Evolutionary conservation across 2,113 vertebrate genomes (phyloP), one percentile per base, ranked within the genome.

Genomic region (Halichoerus grypus): DNA sequence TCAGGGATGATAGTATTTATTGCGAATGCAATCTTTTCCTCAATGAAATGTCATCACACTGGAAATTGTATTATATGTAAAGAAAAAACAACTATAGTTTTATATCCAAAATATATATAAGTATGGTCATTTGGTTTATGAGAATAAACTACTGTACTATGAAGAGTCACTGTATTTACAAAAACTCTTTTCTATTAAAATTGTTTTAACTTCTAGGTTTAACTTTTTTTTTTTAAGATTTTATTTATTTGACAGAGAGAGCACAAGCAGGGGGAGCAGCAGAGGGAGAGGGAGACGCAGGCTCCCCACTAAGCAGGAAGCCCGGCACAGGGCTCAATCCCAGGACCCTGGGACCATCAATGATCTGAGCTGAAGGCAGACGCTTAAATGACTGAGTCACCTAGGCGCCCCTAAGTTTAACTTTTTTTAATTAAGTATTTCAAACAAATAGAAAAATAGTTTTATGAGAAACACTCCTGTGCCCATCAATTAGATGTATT

Each of bases 171-270:
- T 96, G 53, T 97, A 95, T 91, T 95, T 97, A 71, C 55, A 95
- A 89, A 92, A 91, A 91, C 86, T 91, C 39, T 85, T 97, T 98
- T 92, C 55, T 89, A 92, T 96, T 95, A 96, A 97, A 96, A 93
- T 24, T 42, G 39, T 88, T 53, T 82, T 89, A 84, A 65, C 39
- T 55, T 39, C 21, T 72, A 55, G 39, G 16, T 51, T 61, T 28
- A 36, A 77, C 24, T 92, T 57, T 94, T 84, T 57, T 84, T 55
- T n/a, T 67, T 69, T 7, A 33, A 67, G 63, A 67, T 33, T 67
- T 31, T 33, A 16, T 67, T 67, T 7, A 65, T 65, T 67, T 67
- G 63, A 33, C 28, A 67, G 26, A 63, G 63, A 65, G 61, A 33
- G 63, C 63, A 67, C 28, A 33, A 67, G 14, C 63, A 67, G 16